phyloP scores from a whole-genome alignment of 1,140 invertebrate species.

The Temnothorax curvispinosus region DNA sequence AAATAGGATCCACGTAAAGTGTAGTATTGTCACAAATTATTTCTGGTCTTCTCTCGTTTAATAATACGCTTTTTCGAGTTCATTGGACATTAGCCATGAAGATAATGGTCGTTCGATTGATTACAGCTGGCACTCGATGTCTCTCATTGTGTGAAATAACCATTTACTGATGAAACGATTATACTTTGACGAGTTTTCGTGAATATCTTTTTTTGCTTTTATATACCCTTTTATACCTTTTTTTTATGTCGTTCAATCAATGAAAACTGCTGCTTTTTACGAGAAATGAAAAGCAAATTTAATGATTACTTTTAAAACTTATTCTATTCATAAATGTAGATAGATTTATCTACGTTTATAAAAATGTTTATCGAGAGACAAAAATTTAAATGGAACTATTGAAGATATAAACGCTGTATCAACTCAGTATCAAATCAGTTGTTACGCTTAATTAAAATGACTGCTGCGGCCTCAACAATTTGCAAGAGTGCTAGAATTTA shows the following conservation, averaged over 20 bases:
- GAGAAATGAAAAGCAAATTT: constrained; percentile 40
- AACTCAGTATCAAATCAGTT: not conserved
- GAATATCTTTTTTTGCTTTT: constrained; percentile 2
- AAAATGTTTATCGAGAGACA: not conserved
- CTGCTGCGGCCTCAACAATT: not conserved
- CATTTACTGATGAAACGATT: constrained; percentile 44
- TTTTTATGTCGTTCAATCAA: not conserved
- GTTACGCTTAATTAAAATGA: not conserved
- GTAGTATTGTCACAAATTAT: not conserved
- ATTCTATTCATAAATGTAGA: not conserved
- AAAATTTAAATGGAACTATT: not conserved
- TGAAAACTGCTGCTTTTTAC: constrained; percentile 16
- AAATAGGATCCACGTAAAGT: not conserved
- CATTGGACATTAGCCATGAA: constrained; percentile 8
- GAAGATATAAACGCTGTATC: not conserved
- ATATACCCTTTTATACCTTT: constrained; percentile 12
- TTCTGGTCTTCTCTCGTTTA: constrained; percentile 3
- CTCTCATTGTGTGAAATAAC: constrained; percentile 37
- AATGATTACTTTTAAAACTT: constrained; percentile 31
- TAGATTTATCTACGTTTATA: not conserved
- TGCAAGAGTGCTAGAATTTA: not conserved
- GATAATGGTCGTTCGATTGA: constrained; percentile 44
- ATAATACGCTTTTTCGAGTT: constrained; percentile 3
- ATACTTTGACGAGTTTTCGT: constrained; percentile 8
- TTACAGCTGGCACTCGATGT: constrained; percentile 24